Conservation (phyloP, 2,113 vertebrate genomes). For the Odocoileus hemionus region DNA sequence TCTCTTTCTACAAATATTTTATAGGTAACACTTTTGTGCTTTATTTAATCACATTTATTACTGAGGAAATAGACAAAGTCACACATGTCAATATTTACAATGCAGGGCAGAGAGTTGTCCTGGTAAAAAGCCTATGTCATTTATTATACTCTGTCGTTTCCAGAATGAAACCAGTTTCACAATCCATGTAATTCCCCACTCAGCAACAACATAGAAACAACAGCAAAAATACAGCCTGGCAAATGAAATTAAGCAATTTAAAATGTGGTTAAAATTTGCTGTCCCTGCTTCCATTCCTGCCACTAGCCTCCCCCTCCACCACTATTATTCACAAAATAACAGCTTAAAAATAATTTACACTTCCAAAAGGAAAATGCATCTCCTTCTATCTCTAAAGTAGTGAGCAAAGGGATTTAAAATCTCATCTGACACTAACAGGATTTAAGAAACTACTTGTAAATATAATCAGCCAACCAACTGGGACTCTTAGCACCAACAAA, state of each 20-base stretch:
- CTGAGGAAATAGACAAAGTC: slow-evolving; percentile 1
- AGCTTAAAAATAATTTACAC: neutral
- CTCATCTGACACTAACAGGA: neutral
- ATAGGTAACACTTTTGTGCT: neutral
- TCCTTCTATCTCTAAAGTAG: neutral
- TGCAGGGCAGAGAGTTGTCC: neutral
- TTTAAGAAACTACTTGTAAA: slow-evolving; percentile 22
- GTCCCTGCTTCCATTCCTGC: neutral
- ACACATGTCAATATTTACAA: slow-evolving; percentile 27
- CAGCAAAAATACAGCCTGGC: neutral
- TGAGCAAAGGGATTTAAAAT: neutral
- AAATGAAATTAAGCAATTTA: slow-evolving; percentile 25
- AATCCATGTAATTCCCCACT: slow-evolving; percentile 26
- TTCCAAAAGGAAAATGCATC: neutral
- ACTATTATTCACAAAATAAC: neutral
- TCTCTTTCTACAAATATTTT: neutral
- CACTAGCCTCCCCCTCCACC: neutral
- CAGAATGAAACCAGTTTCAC: slow-evolving; percentile 36
- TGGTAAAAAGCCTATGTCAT: neutral
- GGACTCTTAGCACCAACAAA: neutral
- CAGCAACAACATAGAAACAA: neutral
- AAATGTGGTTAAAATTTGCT: neutral
- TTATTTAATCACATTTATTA: slow-evolving; percentile 26
- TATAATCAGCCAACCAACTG: neutral
- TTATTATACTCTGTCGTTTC: neutral